phyloP scores from a whole-genome alignment of 2,113 vertebrate species.

The Nipponia nippon region DNA sequence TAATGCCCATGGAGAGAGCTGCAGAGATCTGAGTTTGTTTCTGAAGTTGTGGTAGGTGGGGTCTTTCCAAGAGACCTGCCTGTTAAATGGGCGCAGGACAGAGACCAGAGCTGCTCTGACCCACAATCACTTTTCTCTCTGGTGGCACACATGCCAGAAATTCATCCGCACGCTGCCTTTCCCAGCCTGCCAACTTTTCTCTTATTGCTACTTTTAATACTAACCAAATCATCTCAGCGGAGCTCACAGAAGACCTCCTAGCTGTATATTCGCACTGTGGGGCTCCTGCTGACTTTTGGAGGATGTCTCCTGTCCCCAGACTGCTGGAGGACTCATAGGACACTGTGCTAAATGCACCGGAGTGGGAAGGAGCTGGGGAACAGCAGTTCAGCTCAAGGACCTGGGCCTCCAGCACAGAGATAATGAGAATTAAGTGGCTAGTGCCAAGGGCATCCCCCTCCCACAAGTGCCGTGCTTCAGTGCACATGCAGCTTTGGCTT shows the following conservation, averaged over 20 bases:
- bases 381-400: not conserved
- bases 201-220: not conserved
- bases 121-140: not conserved
- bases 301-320: not conserved
- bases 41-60: not conserved
- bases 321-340: not conserved
- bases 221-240: not conserved
- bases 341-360: not conserved
- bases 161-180: not conserved
- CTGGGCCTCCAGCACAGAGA: not conserved
- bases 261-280: not conserved
- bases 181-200: not conserved
- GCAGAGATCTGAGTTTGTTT: not conserved
- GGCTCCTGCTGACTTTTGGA: not conserved
- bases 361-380: not conserved
- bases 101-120: not conserved
- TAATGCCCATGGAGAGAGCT: not conserved
- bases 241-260: not conserved
- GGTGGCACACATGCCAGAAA: not conserved
- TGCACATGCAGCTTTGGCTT: not conserved
- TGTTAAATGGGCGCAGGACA: not conserved
- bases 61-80: not conserved
- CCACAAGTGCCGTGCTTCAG: accelerated
- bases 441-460: not conserved
- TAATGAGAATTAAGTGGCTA: not conserved